Percentiles rank a stretch among this genome's conserved stretches.
Evolutionary conservation across 2,797 vertebrate species (phyloP).

Genomic region (Gallirallus australis): DNA sequence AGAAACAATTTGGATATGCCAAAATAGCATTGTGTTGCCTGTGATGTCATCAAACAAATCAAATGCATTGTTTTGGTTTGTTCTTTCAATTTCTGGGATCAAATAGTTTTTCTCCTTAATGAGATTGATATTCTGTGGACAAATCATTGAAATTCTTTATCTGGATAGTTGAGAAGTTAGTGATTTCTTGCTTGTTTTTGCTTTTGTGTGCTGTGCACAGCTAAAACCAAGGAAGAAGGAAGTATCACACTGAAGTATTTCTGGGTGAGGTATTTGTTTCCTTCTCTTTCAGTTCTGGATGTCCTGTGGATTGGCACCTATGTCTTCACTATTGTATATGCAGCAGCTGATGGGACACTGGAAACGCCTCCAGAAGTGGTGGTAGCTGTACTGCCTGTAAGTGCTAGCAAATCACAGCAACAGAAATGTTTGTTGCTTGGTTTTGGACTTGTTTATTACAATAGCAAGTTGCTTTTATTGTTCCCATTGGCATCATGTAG

Average conservation of each 20-base stretch:
- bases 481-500: background rate
- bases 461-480: background rate
- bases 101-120: background rate
- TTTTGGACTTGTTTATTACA: background rate
- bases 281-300: constrained; percentile 88
- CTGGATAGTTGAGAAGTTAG: background rate
- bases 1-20: background rate
- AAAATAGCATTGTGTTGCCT: background rate
- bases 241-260: background rate
- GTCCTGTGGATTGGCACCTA: constrained; percentile 94
- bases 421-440: background rate
- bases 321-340: constrained; percentile 91
- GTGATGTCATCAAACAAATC: background rate
- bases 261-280: background rate
- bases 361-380: constrained; percentile 94
- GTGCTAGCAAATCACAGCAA: constrained; percentile 7
- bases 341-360: constrained; percentile 89
- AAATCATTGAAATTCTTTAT: background rate
- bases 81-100: background rate
- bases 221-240: background rate
- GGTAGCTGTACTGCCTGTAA: constrained; percentile 90
- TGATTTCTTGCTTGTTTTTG: background rate
- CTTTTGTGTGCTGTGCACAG: background rate
- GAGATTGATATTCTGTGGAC: background rate
- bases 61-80: background rate